phyloP scores from a whole-genome alignment of 2,113 vertebrate genomes.

The Phainopepla nitens region DNA sequence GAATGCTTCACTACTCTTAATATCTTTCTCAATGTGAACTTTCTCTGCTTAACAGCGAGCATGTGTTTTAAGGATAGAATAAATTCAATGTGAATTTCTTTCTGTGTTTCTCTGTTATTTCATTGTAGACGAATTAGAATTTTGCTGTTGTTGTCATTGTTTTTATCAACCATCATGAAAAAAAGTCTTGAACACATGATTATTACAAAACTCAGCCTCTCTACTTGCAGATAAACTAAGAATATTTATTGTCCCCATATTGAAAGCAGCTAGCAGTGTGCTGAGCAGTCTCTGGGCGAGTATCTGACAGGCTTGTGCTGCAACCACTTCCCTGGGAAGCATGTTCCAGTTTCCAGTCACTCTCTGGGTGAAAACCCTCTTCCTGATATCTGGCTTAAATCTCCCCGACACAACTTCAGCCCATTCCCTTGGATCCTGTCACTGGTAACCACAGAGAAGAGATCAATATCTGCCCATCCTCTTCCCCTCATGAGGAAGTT shows the following conservation, averaged over 20 bases:
- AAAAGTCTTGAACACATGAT: neutral
- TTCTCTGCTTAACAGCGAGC: neutral
- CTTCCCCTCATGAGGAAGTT: neutral
- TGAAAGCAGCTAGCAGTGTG: neutral
- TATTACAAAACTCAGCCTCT: neutral
- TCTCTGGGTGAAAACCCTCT: neutral
- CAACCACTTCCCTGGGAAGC: neutral
- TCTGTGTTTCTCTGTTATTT: neutral
- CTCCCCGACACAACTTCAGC: neutral
- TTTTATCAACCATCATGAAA: neutral
- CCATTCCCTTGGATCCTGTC: neutral
- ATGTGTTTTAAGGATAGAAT: neutral
- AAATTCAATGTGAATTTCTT: neutral
- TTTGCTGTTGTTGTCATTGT: neutral
- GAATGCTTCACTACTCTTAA: neutral
- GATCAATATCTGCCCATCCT: neutral
- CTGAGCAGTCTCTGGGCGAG: neutral
- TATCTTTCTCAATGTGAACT: neutral
- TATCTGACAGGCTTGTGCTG: neutral
- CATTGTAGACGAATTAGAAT: neutral
- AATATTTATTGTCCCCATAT: neutral
- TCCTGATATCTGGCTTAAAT: neutral
- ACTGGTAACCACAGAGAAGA: neutral
- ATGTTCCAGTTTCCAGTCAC: neutral
- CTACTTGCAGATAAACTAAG: neutral